These are phyloP conservation scores for Myripristis jacobus DNA, from an alignment of 2,797 vertebrate genomes.

Conservation along the genomic window DNA sequence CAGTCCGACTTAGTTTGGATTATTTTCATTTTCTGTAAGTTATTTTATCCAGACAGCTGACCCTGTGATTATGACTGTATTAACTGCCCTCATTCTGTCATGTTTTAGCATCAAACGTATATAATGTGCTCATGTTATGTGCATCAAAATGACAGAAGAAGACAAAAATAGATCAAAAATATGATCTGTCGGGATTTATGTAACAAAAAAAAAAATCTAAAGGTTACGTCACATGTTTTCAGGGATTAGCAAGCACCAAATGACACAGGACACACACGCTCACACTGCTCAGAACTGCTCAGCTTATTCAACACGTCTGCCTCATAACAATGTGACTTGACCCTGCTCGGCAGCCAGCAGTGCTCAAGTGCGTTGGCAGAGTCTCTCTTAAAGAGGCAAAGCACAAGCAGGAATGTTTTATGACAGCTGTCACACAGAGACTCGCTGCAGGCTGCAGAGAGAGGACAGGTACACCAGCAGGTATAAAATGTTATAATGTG, in stretches of 20 bases:
- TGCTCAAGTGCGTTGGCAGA: constrained; percentile 48
- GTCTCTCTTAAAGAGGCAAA: constrained; percentile 59
- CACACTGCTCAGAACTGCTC: constrained; percentile 31
- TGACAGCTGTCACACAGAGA: too few species aligned
- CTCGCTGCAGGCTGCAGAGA: too few species aligned
- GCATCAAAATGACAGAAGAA: background rate
- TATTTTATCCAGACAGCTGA: too few species aligned
- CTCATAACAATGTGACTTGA: constrained; percentile 54
- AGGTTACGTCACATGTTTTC: background rate
- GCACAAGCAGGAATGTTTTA: background rate
- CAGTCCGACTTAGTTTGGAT: too few species aligned
- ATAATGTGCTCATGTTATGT: too few species aligned
- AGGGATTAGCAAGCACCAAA: background rate
- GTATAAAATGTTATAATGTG: too few species aligned
- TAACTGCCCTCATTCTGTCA: too few species aligned
- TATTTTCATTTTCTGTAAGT: too few species aligned
- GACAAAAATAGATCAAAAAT: background rate
- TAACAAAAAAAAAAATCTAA: background rate
- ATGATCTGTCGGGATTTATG: background rate
- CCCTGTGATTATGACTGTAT: too few species aligned
- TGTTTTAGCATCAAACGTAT: too few species aligned
- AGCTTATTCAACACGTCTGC: constrained; percentile 41
- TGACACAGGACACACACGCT: background rate
- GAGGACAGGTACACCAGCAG: too few species aligned
- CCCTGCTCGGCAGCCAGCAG: constrained; percentile 42